Evolutionary conservation across 2,888 invertebrate genomes (phyloP).

Genomic region (Ochropacha duplaris): DNA sequence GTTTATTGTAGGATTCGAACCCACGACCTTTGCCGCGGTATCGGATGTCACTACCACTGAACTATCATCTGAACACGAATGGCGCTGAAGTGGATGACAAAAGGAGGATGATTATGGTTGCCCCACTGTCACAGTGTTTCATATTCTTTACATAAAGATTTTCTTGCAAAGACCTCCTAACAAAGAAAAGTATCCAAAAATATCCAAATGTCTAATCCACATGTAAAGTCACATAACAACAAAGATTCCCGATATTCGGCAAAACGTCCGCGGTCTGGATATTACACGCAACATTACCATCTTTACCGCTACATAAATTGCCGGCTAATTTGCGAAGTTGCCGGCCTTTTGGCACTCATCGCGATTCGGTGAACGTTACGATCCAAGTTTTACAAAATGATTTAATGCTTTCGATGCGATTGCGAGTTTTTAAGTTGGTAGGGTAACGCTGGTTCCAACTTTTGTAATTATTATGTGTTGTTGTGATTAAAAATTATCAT

Average conservation of each 20-base stretch:
- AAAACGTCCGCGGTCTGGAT: constrained; percentile 30
- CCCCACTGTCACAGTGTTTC: too few species aligned
- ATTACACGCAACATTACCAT: constrained; percentile 65
- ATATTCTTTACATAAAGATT: too few species aligned
- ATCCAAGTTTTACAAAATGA: constrained; percentile 25
- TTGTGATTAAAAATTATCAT: background rate
- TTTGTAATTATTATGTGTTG: background rate
- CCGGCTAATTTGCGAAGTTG: constrained; percentile 54
- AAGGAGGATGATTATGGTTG: too few species aligned
- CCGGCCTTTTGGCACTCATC: constrained; percentile 22
- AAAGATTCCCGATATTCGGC: constrained; percentile 28
- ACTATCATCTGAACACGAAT: too few species aligned
- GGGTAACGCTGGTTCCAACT: background rate
- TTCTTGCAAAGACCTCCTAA: background rate
- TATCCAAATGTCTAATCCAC: background rate
- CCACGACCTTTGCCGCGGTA: too few species aligned
- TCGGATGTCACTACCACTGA: too few species aligned
- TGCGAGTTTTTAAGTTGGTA: background rate
- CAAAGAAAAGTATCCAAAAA: background rate
- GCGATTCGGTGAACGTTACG: constrained; percentile 15
- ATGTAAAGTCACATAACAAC: constrained; percentile 3
- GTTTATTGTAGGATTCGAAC: too few species aligned
- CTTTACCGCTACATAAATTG: constrained; percentile 64
- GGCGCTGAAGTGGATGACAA: too few species aligned
- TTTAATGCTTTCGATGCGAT: constrained; percentile 14